Evolutionary conservation across 35 echinoderm and acorn worm species (phyloP), one percentile per base, ranked within the genome.

Genomic region (Lytechinus pictus): DNA sequence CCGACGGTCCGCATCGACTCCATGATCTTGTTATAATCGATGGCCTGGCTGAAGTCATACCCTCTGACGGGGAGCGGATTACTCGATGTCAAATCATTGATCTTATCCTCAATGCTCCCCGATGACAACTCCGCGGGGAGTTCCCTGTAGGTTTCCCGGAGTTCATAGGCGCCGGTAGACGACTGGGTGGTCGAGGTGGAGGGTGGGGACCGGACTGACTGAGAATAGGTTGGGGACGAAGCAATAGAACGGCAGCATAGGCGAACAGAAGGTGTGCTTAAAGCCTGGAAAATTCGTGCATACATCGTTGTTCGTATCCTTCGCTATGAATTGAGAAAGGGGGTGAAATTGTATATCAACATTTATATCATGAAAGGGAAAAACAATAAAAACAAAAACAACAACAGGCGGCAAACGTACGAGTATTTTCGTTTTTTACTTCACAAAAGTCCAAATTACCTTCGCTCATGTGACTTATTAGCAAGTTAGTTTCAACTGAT

Each of bases 11-110:
- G 66, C 66, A 97, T 97, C 52, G 96, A 96, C 56, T 97, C 61
- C 60, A 99, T 87, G 55, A 99, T 57, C 88, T 96, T 96, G 89
- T 97, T 96, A 57, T 97, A 97, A 54, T 97, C 95, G 14, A 99
- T 94, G 44, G 97, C 98, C 55, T 99, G 56, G 88, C 97, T 97
- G 94, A 99, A 99, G 94, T 99, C 98, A 93, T 99, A 97, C 60
- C 98, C 98, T 95, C 96, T 97, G 94, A 99, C 97, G 54, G 94
- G 54, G 4, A 97, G 94, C n/a, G 98, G 95, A 91, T 95, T 96
- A 54, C 9, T 7, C 9, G 88, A 90, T 54, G 88, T 90, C 29
- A 90, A 44, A 8, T 10, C 29, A 9, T 28, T 54, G 10, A 90
- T 54, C 28, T 90, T 90, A 44, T 52, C 88, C 6, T 28, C 88